phyloP scores from a whole-genome alignment of 2,797 vertebrate genomes.

The Falco concolor region DNA sequence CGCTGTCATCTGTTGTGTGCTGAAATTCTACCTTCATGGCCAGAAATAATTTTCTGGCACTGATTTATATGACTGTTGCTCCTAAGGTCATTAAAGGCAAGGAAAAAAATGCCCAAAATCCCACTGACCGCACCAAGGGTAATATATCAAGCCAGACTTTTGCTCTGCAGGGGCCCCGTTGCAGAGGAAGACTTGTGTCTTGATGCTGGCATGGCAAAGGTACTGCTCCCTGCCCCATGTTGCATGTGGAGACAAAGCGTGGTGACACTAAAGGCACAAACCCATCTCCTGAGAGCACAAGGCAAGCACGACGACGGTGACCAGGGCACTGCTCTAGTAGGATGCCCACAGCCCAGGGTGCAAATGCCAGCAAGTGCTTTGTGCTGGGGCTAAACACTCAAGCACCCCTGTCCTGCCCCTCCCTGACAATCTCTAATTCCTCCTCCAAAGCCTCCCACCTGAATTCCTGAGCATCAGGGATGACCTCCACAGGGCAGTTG shows the following conservation, averaged over 20 bases:
- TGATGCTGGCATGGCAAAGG: neutral
- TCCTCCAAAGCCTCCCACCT: neutral
- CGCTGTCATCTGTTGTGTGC: neutral
- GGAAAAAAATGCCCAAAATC: neutral
- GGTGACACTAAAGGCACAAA: neutral
- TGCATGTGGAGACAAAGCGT: neutral
- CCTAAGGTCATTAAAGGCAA: neutral
- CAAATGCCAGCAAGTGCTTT: accelerated
- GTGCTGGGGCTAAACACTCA: neutral
- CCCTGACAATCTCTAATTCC: neutral
- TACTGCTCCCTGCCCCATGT: neutral
- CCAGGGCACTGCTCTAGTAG: neutral
- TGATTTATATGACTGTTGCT: neutral
- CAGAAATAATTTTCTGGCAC: neutral
- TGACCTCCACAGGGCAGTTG: accelerated
- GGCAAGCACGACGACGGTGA: neutral
- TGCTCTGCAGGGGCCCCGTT: neutral
- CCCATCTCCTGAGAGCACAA: neutral
- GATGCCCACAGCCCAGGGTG: neutral
- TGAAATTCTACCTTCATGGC: neutral
- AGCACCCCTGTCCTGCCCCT: neutral
- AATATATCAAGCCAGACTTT: neutral
- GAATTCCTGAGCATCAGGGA: neutral
- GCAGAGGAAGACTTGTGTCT: neutral
- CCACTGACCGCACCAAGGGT: neutral